Percentiles rank a stretch among this genome's conserved stretches.
phyloP scores from a whole-genome alignment of 92 coral and sea anemone genomes.

The Phymanthus crucifer region DNA sequence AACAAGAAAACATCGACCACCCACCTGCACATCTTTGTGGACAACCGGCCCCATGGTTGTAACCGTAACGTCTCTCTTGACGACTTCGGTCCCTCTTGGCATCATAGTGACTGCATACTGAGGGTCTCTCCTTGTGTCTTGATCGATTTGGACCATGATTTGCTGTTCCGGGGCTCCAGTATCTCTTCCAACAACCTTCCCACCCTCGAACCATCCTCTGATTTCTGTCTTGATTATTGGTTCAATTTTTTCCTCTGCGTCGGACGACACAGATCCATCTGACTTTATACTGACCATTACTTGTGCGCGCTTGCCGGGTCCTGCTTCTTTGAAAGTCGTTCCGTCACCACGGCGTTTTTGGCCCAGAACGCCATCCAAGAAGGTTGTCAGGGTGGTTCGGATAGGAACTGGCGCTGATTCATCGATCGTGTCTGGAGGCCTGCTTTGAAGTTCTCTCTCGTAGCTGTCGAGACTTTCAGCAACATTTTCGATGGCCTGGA shows the following conservation, averaged over 20 bases:
- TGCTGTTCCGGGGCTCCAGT: slow-evolving; percentile 76
- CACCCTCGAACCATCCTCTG: slow-evolving; percentile 92
- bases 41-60: slow-evolving; percentile 86
- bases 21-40: slow-evolving; percentile 74
- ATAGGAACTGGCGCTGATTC: slow-evolving; percentile 26
- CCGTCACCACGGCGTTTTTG: slow-evolving; percentile 75
- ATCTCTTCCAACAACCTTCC: slow-evolving; percentile 69
- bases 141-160: slow-evolving; percentile 83
- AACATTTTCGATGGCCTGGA: slow-evolving; percentile 58
- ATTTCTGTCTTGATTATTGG: slow-evolving; percentile 97
- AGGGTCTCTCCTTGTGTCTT: slow-evolving; percentile 79
- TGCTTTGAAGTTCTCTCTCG: slow-evolving; percentile 69
- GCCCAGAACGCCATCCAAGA: slow-evolving; percentile 88
- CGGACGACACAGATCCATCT: slow-evolving; percentile 72
- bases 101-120: slow-evolving; percentile 61
- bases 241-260: slow-evolving; percentile 84
- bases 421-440: slow-evolving; percentile 51
- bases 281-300: slow-evolving; percentile 82
- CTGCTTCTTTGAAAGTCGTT: slow-evolving; percentile 67
- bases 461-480: slow-evolving; percentile 75
- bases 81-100: slow-evolving; percentile 87
- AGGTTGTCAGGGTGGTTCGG: slow-evolving; percentile 61
- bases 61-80: slow-evolving; percentile 85
- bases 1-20: background rate
- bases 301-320: slow-evolving; percentile 78